phyloP scores from a whole-genome alignment of 2,888 invertebrate species.

The Neuroscelio doddi region DNA sequence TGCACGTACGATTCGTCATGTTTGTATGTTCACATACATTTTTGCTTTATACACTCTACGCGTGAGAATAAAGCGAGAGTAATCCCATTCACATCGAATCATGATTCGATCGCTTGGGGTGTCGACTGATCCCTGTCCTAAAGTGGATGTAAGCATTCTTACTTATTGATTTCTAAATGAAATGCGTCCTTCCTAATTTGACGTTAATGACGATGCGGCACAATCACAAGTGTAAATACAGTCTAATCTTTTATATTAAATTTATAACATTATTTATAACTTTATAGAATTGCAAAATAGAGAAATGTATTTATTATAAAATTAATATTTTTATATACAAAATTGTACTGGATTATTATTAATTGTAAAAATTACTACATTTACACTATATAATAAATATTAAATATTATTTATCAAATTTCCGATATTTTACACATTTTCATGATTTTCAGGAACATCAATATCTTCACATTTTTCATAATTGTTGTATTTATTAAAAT shows the following conservation, averaged over 20 bases:
- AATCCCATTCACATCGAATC: constrained; percentile 12
- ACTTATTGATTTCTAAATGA: constrained; percentile 18
- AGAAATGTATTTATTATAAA: too few relatives aligned
- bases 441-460: too few relatives aligned
- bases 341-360: too few relatives aligned
- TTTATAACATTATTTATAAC: not conserved
- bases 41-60: not conserved
- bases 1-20: not conserved
- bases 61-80: constrained; percentile 9
- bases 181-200: constrained; percentile 8
- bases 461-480: too few relatives aligned
- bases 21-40: not conserved
- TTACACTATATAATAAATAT: too few relatives aligned
- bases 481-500: too few relatives aligned
- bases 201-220: constrained; percentile 6
- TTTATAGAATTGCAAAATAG: not conserved
- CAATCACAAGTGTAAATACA: not conserved
- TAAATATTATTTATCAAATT: too few relatives aligned
- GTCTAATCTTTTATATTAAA: constrained; percentile 2
- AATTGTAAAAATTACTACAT: too few relatives aligned
- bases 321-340: too few relatives aligned
- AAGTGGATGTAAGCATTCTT: constrained; percentile 15
- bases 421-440: too few relatives aligned
- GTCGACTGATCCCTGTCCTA: constrained; percentile 12
- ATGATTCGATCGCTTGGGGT: constrained; percentile 12